Conservation (phyloP, 2,113 vertebrate genomes). For the Otocyon megalotis region DNA sequence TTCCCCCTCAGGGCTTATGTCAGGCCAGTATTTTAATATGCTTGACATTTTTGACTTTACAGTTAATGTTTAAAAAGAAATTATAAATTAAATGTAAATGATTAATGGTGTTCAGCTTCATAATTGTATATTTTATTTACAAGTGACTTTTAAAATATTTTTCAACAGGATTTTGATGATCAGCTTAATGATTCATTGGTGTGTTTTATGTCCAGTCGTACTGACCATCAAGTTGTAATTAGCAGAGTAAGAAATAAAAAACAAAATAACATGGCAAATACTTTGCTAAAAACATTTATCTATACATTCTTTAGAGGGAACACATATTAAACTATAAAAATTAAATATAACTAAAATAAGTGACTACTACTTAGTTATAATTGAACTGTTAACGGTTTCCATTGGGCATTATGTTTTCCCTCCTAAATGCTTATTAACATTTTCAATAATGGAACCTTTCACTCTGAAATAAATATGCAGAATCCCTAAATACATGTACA, state of each 20-base stretch:
- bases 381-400: not conserved
- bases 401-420: not conserved
- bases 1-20: conserved; percentile 15
- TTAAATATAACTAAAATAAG: conserved; percentile 21
- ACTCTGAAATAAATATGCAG: conserved; percentile 34
- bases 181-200: not conserved
- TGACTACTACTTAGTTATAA: not conserved
- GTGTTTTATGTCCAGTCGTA: not conserved
- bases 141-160: conserved; percentile 30
- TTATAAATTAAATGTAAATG: conserved; percentile 57
- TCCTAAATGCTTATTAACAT: conserved; percentile 44
- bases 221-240: not conserved
- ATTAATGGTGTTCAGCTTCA: conserved; percentile 12
- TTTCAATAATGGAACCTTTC: not conserved
- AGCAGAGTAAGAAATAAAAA: not conserved
- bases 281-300: not conserved
- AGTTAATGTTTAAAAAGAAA: conserved; percentile 57
- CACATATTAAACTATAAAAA: not conserved
- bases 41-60: conserved; percentile 45
- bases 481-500: conserved; percentile 31
- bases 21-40: conserved; percentile 48
- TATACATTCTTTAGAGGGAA: not conserved
- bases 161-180: not conserved
- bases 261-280: not conserved
- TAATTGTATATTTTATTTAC: conserved; percentile 55